Evolutionary conservation across 2,113 vertebrate species (phyloP).

Genomic region (Anoplopoma fimbria): DNA sequence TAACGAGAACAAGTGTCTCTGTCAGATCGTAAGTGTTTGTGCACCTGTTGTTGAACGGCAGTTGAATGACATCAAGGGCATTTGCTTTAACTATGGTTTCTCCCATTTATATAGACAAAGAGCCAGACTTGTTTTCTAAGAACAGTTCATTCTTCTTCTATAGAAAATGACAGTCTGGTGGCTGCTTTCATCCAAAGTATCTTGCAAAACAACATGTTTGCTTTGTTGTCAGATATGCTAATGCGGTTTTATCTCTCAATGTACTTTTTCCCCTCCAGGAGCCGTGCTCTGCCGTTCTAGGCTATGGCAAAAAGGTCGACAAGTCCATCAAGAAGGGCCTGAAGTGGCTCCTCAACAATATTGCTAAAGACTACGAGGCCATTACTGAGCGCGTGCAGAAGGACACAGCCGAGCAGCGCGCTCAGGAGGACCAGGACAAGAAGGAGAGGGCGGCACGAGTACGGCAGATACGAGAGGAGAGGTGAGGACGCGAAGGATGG

Average conservation of each 20-base stretch:
- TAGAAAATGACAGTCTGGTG: neutral
- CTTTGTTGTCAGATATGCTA: neutral
- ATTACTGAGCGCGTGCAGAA: constrained; percentile 93
- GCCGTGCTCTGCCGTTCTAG: constrained; percentile 92
- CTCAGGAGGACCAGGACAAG: constrained; percentile 92
- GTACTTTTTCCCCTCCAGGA: constrained; percentile 80
- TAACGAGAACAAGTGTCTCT: constrained; percentile 95
- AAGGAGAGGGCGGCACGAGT: constrained; percentile 92
- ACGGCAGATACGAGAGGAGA: constrained; percentile 88
- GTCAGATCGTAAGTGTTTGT: constrained; percentile 92
- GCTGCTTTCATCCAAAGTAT: neutral
- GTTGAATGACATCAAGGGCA: constrained; percentile 33
- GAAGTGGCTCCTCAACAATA: constrained; percentile 92
- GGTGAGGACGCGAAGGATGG: constrained; percentile 77
- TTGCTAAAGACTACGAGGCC: constrained; percentile 94
- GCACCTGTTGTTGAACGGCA: constrained; percentile 38
- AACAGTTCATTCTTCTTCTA: neutral
- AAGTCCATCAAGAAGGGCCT: constrained; percentile 96
- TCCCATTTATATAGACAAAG: neutral
- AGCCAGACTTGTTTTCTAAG: neutral
- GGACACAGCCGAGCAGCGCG: constrained; percentile 91
- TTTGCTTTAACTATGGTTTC: neutral
- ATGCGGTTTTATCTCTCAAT: neutral
- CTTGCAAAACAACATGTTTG: neutral
- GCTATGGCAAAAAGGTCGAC: constrained; percentile 93